Conservation (phyloP, 30 jellyfish, hydroid and myxozoan species). For the Aurelia aurita complex sp. Pacific region DNA sequence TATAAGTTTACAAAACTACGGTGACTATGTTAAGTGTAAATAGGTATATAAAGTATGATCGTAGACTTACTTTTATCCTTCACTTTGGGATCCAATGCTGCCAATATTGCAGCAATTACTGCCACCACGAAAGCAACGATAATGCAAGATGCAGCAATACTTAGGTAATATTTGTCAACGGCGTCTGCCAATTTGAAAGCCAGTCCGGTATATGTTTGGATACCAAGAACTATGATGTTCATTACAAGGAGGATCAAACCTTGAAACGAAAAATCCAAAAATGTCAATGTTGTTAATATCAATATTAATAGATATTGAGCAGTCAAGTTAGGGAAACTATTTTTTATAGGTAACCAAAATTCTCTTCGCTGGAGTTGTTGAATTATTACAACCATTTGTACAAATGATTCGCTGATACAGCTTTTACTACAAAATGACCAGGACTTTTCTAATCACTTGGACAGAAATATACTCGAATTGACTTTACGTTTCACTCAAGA, state of each 20-base stretch:
- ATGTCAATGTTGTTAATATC: no score
- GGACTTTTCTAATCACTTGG: no score
- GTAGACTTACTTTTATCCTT: constrained; percentile 21
- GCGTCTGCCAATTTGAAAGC: constrained; percentile 51
- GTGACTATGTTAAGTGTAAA: not conserved
- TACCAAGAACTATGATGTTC: constrained; percentile 16
- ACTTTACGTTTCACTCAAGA: no score
- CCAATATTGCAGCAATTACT: constrained; percentile 6
- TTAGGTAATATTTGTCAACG: constrained; percentile 44
- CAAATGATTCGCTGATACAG: no score
- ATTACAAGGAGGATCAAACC: constrained; percentile 22
- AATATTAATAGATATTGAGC: no score
- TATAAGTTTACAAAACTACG: no score
- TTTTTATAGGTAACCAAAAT: no score
- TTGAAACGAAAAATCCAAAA: not conserved
- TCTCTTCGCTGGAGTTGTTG: no score
- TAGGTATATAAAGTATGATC: not conserved
- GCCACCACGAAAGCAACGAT: constrained; percentile 31
- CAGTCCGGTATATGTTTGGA: constrained; percentile 12
- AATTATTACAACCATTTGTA: no score
- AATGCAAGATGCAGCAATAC: constrained; percentile 47
- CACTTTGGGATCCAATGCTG: constrained; percentile 22
- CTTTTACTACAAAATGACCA: no score
- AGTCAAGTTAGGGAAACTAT: no score
- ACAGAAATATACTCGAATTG: no score